Percentiles rank a stretch among this genome's conserved stretches.
phyloP scores from a whole-genome alignment of 1,140 invertebrate genomes.

The Aphelinus certus region DNA sequence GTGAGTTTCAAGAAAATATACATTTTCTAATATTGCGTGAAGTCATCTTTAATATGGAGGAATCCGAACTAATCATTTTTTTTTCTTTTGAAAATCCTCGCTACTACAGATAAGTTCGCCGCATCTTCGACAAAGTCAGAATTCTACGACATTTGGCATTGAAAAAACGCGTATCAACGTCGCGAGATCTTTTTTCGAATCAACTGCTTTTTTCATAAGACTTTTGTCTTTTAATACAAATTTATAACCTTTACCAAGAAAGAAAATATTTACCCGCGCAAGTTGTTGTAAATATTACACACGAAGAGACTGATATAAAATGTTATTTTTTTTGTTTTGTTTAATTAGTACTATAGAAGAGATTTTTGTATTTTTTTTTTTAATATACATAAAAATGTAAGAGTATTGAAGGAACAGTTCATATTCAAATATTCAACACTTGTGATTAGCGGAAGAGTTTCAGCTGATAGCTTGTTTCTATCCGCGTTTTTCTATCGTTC shows the following conservation, averaged over 20 bases:
- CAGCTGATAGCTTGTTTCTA: slow-evolving; percentile 15
- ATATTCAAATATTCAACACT: slow-evolving; percentile 12
- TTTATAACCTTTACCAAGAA: slow-evolving; percentile 13
- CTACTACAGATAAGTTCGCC: slow-evolving; percentile 32
- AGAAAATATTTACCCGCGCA: slow-evolving; percentile 11
- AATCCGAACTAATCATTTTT: slow-evolving; percentile 22
- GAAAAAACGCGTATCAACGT: slow-evolving; percentile 23
- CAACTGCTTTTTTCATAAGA: slow-evolving; percentile 18
- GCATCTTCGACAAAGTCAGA: slow-evolving; percentile 33
- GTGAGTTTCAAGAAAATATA: slow-evolving; percentile 25
- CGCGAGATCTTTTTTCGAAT: slow-evolving; percentile 8
- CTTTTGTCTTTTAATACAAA: slow-evolving; percentile 26
- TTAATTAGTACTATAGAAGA: slow-evolving; percentile 5
- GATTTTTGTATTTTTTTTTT: slow-evolving; percentile 21
- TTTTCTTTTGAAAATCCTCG: slow-evolving; percentile 32
- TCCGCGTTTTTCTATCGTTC: too few species aligned
- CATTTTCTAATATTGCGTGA: background rate
- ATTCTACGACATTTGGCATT: slow-evolving; percentile 37
- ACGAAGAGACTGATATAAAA: slow-evolving; percentile 14
- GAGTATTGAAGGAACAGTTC: background rate
- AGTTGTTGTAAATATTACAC: background rate
- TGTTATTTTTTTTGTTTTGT: slow-evolving; percentile 22
- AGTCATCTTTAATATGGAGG: background rate
- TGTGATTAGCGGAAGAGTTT: slow-evolving; percentile 11
- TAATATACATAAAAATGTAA: background rate